Conservation (phyloP, 2,888 invertebrate species). For the Volucella zonaria region DNA sequence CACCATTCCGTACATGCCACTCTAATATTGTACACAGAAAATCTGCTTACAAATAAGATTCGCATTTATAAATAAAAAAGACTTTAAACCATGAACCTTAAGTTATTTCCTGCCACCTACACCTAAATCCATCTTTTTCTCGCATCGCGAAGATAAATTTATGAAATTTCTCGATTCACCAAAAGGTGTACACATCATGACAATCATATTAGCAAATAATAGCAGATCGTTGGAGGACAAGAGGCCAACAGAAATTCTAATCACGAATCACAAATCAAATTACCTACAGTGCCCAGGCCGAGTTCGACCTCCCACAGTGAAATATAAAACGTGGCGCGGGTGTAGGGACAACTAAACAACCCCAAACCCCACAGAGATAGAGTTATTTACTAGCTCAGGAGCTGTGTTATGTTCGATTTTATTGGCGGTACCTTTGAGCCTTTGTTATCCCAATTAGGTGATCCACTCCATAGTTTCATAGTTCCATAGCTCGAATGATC, state of each 20-base stretch:
- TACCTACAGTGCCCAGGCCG: slow-evolving; percentile 39
- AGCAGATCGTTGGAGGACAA: slow-evolving; percentile 9
- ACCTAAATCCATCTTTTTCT: too few relatives aligned
- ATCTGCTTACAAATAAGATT: too few relatives aligned
- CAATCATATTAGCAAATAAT: slow-evolving; percentile 45
- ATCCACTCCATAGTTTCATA: slow-evolving; percentile 57
- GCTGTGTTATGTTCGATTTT: slow-evolving; percentile 75
- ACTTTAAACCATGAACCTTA: too few relatives aligned
- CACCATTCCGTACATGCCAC: too few relatives aligned
- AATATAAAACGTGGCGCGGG: slow-evolving; percentile 58
- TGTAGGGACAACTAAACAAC: slow-evolving; percentile 50
- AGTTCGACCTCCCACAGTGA: slow-evolving; percentile 65
- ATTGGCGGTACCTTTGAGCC: slow-evolving; percentile 77
- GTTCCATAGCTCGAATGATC: slow-evolving; percentile 41
- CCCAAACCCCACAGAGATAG: slow-evolving; percentile 75
- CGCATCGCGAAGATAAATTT: neutral
- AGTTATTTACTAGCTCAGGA: slow-evolving; percentile 76
- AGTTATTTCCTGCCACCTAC: too few relatives aligned
- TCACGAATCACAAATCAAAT: slow-evolving; percentile 67
- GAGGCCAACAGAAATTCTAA: slow-evolving; percentile 25
- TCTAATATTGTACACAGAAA: too few relatives aligned
- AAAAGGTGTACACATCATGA: slow-evolving; percentile 25
- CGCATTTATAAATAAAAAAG: too few relatives aligned
- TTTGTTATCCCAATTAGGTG: slow-evolving; percentile 77
- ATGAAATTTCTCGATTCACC: slow-evolving; percentile 25